Evolutionary conservation across 2,888 invertebrate species (phyloP).

Genomic region (Drosophila cyrtoloma): DNA sequence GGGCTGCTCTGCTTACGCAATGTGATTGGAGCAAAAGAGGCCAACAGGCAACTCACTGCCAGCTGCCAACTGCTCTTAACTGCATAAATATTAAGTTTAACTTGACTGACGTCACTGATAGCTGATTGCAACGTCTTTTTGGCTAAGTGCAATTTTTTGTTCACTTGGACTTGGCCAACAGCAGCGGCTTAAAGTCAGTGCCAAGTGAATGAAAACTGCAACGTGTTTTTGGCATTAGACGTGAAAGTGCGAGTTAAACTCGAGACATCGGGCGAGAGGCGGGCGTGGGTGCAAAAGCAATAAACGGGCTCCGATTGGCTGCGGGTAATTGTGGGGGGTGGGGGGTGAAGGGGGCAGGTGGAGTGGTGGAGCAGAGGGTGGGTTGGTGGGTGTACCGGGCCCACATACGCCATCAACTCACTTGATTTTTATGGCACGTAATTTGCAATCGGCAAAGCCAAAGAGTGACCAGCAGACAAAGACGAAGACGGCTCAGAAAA

Average conservation of each 20-base stretch:
- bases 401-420: constrained; percentile 65
- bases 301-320: constrained; percentile 8
- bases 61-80: constrained; percentile 5
- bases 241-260: constrained; percentile 80
- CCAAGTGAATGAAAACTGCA: constrained; percentile 80
- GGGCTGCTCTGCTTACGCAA: constrained; percentile 74
- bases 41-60: not conserved
- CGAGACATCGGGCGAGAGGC: constrained; percentile 24
- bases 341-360: not conserved
- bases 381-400: constrained; percentile 30
- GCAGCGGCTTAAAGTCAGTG: constrained; percentile 75
- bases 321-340: not conserved
- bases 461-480: constrained; percentile 52
- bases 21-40: constrained; percentile 1
- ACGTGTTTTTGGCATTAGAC: constrained; percentile 82
- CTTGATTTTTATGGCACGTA: constrained; percentile 79
- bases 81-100: not conserved
- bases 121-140: constrained; percentile 19
- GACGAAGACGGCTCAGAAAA: constrained; percentile 2
- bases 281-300: constrained; percentile 39
- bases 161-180: constrained; percentile 81
- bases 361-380: not conserved
- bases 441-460: constrained; percentile 75
- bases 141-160: constrained; percentile 50
- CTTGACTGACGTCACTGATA: constrained; percentile 71